Base-by-base conservation (phyloP, 1,140 invertebrate species). In the Diplogasteroides magnus region DNA sequence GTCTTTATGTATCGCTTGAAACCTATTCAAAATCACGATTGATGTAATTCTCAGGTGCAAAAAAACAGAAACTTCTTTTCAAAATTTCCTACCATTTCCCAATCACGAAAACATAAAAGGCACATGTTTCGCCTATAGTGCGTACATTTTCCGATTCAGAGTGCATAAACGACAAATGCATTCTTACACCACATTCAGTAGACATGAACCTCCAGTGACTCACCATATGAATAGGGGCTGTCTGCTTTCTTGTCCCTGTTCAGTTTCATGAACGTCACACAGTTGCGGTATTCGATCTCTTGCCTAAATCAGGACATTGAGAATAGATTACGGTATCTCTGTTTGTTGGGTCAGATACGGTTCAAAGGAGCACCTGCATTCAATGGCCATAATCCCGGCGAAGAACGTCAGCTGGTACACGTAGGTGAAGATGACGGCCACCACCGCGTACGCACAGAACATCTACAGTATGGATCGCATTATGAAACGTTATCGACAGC, bases 381-480 rank as follows among this genome's bases (percentile, higher is more conserved):
- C 57, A 77, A 71, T 0, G 73, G 77, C 73, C 69, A 86, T 78
- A 57, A 83, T 81, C 1, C 79, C 84, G 0, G 77, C 76, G 62
- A 85, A 86, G 61, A 85, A 83, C 1, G 83, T 85, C 58, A 84
- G 67, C 68, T 86, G 83, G 67, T 84, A 84, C 25, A 86, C 48
- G 72, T 85, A 86, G 62, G 82, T 84, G 64, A 85, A 83, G 0
- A 84, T 55, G 2, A 86, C 78, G 3, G 83, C 83, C 31, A 81
- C 73, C 48, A 83, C 84, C 73, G 82, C 74, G 63, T 82, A 81
- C 1, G 74, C 69, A 67, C 79, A 82, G 61, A 81, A 80, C 72
- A 80, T 81, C 64, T 80, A 19, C 6, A 48, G 6, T 11, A 19
- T 48, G 37, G 19, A 48, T 6, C 6, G 37, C 6, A 48, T 48